Conservation (phyloP, 2,113 vertebrate species). For the Acrocephalus kingi region DNA sequence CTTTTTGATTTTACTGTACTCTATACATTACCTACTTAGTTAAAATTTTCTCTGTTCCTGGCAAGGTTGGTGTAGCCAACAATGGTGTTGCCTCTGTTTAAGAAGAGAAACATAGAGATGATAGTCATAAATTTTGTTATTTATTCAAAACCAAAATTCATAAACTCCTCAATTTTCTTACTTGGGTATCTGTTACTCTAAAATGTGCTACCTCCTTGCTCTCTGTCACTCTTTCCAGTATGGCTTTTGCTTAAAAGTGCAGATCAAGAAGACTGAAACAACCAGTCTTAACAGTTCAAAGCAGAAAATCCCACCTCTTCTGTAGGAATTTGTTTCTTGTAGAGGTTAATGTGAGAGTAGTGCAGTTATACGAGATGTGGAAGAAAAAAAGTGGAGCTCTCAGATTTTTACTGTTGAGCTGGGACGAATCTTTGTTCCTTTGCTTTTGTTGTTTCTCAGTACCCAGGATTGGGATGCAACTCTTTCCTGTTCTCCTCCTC, state of each 20-base stretch:
- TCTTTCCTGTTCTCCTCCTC: neutral
- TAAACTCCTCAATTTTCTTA: neutral
- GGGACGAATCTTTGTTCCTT: neutral
- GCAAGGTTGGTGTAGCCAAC: neutral
- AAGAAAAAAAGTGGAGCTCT: neutral
- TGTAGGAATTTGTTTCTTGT: neutral
- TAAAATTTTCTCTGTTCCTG: neutral
- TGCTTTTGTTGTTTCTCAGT: neutral
- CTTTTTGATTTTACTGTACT: neutral
- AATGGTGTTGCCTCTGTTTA: neutral
- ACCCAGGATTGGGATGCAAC: fast-evolving
- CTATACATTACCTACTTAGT: neutral
- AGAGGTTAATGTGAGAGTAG: neutral
- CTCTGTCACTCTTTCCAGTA: neutral
- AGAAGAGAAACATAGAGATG: neutral
- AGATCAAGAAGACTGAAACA: fast-evolving
- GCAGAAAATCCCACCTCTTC: neutral
- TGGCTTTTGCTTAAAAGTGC: neutral
- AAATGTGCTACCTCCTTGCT: neutral
- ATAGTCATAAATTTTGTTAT: neutral
- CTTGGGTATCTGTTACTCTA: fast-evolving
- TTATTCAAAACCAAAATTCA: neutral
- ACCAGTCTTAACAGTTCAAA: neutral
- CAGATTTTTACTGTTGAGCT: neutral
- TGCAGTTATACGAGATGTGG: neutral